phyloP scores from a whole-genome alignment of 2,113 vertebrate genomes.

The Thryonomys swinderianus region DNA sequence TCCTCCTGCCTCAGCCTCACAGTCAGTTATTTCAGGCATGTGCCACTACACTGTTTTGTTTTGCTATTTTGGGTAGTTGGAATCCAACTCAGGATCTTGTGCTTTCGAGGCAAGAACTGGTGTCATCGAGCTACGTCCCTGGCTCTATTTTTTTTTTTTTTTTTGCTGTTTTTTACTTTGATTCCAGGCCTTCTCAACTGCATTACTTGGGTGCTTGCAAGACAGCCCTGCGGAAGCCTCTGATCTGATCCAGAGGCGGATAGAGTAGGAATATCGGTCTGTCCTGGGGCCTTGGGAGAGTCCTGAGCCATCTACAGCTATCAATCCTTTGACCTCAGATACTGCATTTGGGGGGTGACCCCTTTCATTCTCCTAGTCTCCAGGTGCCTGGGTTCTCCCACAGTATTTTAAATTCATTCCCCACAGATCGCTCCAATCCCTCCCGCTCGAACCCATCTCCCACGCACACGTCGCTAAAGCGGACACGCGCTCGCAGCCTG shows the following conservation, averaged over 20 bases:
- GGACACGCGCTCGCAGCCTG: accelerated
- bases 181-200: neutral
- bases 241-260: too few species aligned
- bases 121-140: too few species aligned
- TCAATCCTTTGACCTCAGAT: neutral
- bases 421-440: neutral
- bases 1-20: neutral
- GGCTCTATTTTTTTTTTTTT: too few species aligned
- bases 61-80: too few species aligned
- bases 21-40: neutral
- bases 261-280: neutral
- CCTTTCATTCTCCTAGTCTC: neutral
- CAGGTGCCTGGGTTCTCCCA: neutral
- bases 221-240: neutral
- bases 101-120: too few species aligned
- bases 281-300: neutral
- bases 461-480: neutral
- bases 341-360: neutral
- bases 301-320: neutral
- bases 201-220: neutral
- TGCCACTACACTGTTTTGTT: neutral
- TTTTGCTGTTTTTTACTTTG: neutral
- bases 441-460: neutral
- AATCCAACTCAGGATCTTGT: too few species aligned
- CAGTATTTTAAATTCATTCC: slow-evolving; percentile 11